A percentile compares a stretch with the other conserved stretches of the same genome.
These are phyloP conservation scores for Kryphioiulus occultus DNA, from an alignment of 2,888 invertebrate species.

Conservation along the genomic window DNA sequence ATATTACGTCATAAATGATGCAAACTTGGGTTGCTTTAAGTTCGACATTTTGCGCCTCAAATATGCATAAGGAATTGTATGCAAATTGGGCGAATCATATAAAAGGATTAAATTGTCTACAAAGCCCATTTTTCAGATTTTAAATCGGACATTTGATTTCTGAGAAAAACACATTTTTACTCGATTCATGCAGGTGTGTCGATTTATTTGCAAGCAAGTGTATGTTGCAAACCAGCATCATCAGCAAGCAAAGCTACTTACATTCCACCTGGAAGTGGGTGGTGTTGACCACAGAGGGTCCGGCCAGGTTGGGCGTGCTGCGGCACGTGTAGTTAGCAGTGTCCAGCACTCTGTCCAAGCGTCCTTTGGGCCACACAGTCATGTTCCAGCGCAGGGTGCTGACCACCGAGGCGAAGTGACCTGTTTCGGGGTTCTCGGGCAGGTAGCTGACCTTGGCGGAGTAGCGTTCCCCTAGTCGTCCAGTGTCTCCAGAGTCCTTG, in stretches of 20 bases:
- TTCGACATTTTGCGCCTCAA: no score
- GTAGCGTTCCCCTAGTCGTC: neutral
- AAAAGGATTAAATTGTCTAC: no score
- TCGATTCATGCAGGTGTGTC: no score
- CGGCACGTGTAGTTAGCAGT: constrained; percentile 57
- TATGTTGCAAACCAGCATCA: neutral
- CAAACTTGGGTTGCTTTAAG: no score
- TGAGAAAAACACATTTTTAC: no score
- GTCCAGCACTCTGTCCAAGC: constrained; percentile 56
- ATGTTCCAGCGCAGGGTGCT: constrained; percentile 55
- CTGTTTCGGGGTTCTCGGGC: neutral
- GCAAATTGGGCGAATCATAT: no score
- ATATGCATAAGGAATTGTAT: no score
- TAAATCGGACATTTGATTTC: no score
- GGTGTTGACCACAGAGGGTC: constrained; percentile 49
- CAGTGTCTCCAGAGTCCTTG: neutral
- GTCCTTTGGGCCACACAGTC: constrained; percentile 55
- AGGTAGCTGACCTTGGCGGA: constrained; percentile 48
- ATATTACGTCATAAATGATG: no score
- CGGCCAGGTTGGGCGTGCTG: constrained; percentile 54
- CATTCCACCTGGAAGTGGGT: constrained; percentile 51
- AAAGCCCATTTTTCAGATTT: no score
- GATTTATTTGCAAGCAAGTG: no score
- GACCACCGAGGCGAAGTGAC: constrained; percentile 47
- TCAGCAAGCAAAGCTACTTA: neutral